Percentiles rank a stretch among this genome's conserved stretches.
Conservation (phyloP, 2,888 invertebrate genomes). For the Syrista parreyssii region DNA sequence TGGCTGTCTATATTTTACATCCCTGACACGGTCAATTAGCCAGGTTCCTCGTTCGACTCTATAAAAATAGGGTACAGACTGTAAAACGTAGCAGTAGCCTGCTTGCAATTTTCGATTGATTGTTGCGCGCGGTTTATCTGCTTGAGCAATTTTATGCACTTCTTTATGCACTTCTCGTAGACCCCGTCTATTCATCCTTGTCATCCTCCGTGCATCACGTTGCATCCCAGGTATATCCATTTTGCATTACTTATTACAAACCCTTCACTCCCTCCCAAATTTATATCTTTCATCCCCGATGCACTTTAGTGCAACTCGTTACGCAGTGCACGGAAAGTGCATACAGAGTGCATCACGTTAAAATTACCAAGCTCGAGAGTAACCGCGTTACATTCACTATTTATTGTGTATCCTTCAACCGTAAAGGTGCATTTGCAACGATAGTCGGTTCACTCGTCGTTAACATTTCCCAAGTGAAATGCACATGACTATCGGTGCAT, state of each 20-base stretch:
- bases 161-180: neutral
- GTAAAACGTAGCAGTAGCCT: neutral
- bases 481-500: neutral
- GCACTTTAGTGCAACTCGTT: neutral
- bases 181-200: neutral
- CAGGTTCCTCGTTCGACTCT: neutral
- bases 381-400: neutral
- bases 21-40: constrained; percentile 1
- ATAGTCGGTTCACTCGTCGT: neutral
- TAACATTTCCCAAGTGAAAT: neutral
- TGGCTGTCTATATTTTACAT: constrained; percentile 1
- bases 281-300: neutral
- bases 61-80: neutral
- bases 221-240: neutral
- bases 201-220: neutral
- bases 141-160: neutral
- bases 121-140: neutral
- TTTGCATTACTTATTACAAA: neutral
- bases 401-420: neutral
- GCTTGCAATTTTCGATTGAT: neutral
- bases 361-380: neutral
- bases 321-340: neutral
- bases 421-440: neutral
- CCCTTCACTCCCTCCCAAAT: neutral
- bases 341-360: neutral